Base-by-base conservation (phyloP, 2,113 vertebrate species). In the Tor tambroides region DNA sequence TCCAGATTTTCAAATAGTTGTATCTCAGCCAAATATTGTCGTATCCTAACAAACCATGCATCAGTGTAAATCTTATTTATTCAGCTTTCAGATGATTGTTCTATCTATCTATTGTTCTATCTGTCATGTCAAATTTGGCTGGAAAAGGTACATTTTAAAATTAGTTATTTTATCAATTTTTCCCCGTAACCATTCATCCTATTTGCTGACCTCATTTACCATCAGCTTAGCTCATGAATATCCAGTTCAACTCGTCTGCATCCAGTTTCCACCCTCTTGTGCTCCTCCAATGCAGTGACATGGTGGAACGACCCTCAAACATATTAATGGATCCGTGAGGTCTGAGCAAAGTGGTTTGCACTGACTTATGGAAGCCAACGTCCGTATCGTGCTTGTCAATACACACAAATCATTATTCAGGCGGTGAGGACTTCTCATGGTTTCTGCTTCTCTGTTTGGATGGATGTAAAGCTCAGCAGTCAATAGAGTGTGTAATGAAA, bases 401-500 rank as follows among this genome's bases (percentile, higher is more conserved):
- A 30, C 38, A 67, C 28, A 86, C 14, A 83, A 35, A 82, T 86
- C 80, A 63, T 51, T 32, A 35, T 71, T 28, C 61, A 69, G n/a
- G 63, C 21, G 8, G 69, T 54, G 67, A 49, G 74, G 49, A 69
- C 75, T 21, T 54, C 46, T 46, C 82, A 72, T n/a, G 35, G 71
- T 72, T 90, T 90, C 88, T 91, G 91, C 91, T 32, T 46, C 63
- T 89, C 86, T 92, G 92, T 93, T 94, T 91, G 91, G 92, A 93
- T 89, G 91, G 92, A 93, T 89, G 91, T 90, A 88, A 91, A 90
- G 90, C 83, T 41, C 91, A 90, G 92, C 89, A 92, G 91, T 93
- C 92, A 94, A 93, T 94, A 93, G 92, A 85, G 87, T 93, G 92
- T 92, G 89, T 92, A 94, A 94, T 94, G 90, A 93, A 92, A 61